Conservation (phyloP, 2,888 invertebrate genomes). For the Rhimphoctona megacephalus region DNA sequence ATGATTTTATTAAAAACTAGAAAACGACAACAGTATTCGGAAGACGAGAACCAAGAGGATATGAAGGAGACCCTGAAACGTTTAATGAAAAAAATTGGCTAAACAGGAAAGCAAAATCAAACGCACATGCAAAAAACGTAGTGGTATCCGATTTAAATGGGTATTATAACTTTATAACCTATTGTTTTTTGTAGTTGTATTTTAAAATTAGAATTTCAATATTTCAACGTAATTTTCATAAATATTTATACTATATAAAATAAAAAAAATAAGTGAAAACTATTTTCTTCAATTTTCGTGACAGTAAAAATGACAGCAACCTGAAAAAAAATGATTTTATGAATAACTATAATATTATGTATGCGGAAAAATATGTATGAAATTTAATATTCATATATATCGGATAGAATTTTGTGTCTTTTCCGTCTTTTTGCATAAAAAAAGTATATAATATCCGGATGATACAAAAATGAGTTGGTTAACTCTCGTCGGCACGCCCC, state of each 20-base stretch:
- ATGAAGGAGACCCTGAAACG: too few species aligned
- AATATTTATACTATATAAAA: neutral
- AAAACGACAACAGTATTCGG: too few species aligned
- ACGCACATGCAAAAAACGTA: too few species aligned
- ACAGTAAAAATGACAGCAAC: neutral
- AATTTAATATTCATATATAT: neutral
- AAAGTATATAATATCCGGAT: constrained; percentile 38
- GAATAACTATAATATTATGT: neutral
- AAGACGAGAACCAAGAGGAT: too few species aligned
- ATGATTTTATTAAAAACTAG: too few species aligned
- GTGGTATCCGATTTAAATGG: too few species aligned
- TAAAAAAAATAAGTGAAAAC: neutral
- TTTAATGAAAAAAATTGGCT: too few species aligned
- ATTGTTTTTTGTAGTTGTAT: neutral
- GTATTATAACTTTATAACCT: neutral
- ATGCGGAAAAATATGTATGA: neutral
- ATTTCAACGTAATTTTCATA: neutral
- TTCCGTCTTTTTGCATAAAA: constrained; percentile 8
- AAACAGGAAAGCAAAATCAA: too few species aligned
- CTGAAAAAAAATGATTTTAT: neutral
- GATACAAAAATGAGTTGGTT: constrained; percentile 82
- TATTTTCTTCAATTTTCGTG: neutral
- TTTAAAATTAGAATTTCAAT: neutral
- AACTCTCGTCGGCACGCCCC: constrained; percentile 83
- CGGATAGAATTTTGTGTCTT: neutral